Evolutionary conservation across 2,888 invertebrate genomes (phyloP).

Genomic region (Drosophila eohydei): DNA sequence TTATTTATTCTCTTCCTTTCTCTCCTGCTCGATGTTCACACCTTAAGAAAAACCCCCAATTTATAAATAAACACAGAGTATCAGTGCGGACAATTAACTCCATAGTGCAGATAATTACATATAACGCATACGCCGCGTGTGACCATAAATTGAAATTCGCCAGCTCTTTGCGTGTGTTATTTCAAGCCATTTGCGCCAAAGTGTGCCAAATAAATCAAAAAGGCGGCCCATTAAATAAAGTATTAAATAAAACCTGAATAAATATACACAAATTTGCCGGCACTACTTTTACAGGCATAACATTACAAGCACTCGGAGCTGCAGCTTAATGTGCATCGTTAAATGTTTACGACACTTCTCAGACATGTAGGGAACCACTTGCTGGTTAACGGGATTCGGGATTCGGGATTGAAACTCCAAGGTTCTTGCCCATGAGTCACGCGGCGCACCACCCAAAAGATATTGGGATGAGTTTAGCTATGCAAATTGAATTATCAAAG

Average conservation of each 20-base stretch:
- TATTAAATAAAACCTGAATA: constrained; percentile 59
- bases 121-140: constrained; percentile 64
- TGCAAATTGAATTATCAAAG: constrained; percentile 36
- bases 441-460: not conserved
- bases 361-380: constrained; percentile 25
- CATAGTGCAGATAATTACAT: constrained; percentile 14
- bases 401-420: not conserved
- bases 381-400: not conserved
- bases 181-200: constrained; percentile 55
- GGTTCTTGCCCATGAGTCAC: constrained; percentile 18
- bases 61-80: constrained; percentile 19
- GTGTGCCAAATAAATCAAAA: constrained; percentile 77
- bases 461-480: constrained; percentile 13
- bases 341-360: constrained; percentile 53
- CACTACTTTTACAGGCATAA: constrained; percentile 31
- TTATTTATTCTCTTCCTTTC: not conserved
- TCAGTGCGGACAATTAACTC: constrained; percentile 2
- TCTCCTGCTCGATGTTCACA: not conserved
- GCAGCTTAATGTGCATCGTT: constrained; percentile 44
- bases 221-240: constrained; percentile 57
- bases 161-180: constrained; percentile 43
- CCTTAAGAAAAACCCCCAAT: not conserved
- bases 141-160: constrained; percentile 46
- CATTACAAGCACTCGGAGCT: constrained; percentile 29
- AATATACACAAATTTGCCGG: constrained; percentile 48